A percentile compares a stretch with the other conserved stretches of the same genome.
These are phyloP conservation scores for Solenodon paradoxus DNA, from an alignment of 2,113 vertebrate genomes.

Conservation along the genomic window DNA sequence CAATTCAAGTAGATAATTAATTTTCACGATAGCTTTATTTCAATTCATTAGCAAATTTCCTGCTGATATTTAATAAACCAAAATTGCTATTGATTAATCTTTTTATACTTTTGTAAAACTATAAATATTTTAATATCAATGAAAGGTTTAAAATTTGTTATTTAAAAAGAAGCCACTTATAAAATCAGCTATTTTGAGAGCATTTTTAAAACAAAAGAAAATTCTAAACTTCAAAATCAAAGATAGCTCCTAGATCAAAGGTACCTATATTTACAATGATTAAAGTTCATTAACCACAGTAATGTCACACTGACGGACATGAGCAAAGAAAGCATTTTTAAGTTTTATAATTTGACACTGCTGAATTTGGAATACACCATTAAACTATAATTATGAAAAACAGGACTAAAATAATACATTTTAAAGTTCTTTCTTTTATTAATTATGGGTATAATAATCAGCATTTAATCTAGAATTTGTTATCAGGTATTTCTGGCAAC, in stretches of 20 bases:
- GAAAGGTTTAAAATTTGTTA: not conserved
- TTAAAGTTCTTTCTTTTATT: not conserved
- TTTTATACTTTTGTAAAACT: not conserved
- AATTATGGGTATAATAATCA: not conserved
- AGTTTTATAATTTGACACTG: not conserved
- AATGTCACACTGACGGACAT: not conserved
- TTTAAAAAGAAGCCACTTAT: not conserved
- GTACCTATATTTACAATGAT: not conserved
- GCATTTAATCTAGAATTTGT: not conserved
- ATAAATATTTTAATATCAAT: not conserved
- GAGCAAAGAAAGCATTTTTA: not conserved
- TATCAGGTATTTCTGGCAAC: not conserved
- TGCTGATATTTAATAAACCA: not conserved
- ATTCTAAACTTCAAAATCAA: not conserved
- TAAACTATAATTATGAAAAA: conserved; percentile 25
- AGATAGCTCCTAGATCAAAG: not conserved
- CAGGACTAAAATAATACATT: not conserved
- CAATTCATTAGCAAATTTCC: not conserved
- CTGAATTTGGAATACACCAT: not conserved
- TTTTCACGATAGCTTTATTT: not conserved
- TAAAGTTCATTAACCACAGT: not conserved
- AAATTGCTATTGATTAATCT: not conserved
- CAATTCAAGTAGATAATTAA: not conserved
- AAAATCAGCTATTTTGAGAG: not conserved
- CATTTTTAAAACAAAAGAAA: not conserved